Evolutionary conservation across 2,113 vertebrate genomes (phyloP).

Genomic region (Pterophyllum scalare): DNA sequence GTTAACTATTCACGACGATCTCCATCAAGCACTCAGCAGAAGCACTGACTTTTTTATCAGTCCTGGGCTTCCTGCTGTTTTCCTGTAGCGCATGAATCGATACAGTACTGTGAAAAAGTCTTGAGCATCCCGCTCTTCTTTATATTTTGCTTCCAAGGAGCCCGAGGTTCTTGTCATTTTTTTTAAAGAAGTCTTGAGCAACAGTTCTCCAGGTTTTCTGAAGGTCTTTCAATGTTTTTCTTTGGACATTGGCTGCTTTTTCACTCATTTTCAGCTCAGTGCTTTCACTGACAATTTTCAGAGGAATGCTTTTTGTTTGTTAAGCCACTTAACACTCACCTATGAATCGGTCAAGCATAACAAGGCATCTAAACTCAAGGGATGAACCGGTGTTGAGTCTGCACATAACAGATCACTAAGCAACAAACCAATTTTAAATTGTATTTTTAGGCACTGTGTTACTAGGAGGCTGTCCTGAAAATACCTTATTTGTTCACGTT

Average conservation of each 20-base stretch:
- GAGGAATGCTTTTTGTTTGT: not conserved
- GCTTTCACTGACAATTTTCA: not conserved
- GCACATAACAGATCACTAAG: not conserved
- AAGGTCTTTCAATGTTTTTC: not conserved
- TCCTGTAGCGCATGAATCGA: not conserved
- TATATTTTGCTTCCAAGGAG: not conserved
- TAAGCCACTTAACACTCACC: not conserved
- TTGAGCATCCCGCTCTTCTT: not conserved
- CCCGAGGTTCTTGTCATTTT: not conserved
- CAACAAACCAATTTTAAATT: not conserved
- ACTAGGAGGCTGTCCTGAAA: not conserved
- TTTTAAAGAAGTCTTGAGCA: not conserved
- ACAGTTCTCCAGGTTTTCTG: too few relatives aligned
- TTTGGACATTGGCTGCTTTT: not conserved
- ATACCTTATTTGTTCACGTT: accelerated
- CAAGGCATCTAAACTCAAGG: not conserved
- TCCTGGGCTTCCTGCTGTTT: slow-evolving; percentile 36
- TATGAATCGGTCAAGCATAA: not conserved
- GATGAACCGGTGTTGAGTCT: not conserved
- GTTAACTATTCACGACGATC: slow-evolving; percentile 47
- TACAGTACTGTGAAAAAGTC: not conserved
- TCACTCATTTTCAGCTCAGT: not conserved
- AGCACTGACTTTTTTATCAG: slow-evolving; percentile 33
- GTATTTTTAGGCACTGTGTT: not conserved
- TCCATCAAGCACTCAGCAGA: slow-evolving; percentile 25